A percentile compares a stretch with the other conserved stretches of the same genome.
Conservation (phyloP, 2,888 invertebrate genomes). For the Boloria selene region DNA sequence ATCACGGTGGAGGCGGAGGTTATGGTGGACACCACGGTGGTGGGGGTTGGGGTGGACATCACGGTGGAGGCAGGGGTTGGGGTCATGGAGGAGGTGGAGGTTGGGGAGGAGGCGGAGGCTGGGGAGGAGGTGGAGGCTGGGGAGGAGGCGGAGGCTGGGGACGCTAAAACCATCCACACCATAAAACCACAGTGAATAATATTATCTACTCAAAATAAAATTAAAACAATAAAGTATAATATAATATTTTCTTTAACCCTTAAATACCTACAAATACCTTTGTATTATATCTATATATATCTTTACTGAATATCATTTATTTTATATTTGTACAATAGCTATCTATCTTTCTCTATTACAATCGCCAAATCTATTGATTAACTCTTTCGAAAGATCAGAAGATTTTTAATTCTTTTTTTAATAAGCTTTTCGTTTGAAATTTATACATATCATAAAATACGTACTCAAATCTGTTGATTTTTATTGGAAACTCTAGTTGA, state of each 20-base stretch:
- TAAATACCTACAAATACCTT: background rate
- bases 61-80: slow-evolving; percentile 19
- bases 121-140: slow-evolving; percentile 32
- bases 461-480: no score
- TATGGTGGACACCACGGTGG: slow-evolving; percentile 17
- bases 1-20: slow-evolving; percentile 1
- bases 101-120: slow-evolving; percentile 29
- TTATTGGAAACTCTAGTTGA: no score
- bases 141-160: slow-evolving; percentile 30
- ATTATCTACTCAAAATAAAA: slow-evolving; percentile 10
- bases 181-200: slow-evolving; percentile 2
- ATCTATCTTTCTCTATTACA: no score
- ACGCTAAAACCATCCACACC: slow-evolving; percentile 9
- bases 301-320: no score
- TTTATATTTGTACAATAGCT: no score
- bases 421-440: no score
- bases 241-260: background rate
- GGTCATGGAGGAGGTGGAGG: slow-evolving; percentile 29
- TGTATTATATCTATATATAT: background rate
- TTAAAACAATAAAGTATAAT: background rate
- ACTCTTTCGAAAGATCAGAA: no score
- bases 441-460: no score
- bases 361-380: no score
- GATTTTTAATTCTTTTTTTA: no score
- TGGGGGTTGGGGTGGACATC: slow-evolving; percentile 11